A percentile compares a stretch with the other conserved stretches of the same genome.
These are phyloP conservation scores for Diadumene lineata DNA, from an alignment of 92 coral and sea anemone species.

Conservation along the genomic window DNA sequence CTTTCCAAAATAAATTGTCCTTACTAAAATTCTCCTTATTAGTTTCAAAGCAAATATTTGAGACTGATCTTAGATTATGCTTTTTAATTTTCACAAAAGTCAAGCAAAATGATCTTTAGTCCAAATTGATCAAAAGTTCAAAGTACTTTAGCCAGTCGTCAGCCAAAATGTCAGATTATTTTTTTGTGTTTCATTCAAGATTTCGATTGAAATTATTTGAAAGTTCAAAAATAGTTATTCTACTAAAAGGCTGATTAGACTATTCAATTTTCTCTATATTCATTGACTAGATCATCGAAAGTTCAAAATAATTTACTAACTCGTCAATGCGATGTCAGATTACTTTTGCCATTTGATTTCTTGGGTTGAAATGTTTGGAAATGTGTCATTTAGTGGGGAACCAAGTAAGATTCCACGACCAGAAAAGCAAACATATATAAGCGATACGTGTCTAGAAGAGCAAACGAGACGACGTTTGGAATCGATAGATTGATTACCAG, in stretches of 20 bases:
- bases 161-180: too few relatives aligned
- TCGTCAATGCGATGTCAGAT: not conserved
- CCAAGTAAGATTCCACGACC: not conserved
- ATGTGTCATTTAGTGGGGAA: not conserved
- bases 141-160: not conserved
- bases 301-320: too few relatives aligned
- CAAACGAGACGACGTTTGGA: not conserved
- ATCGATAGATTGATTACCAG: not conserved
- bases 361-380: not conserved
- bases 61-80: not conserved
- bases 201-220: too few relatives aligned
- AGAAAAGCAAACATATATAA: not conserved
- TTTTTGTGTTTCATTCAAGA: too few relatives aligned
- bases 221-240: too few relatives aligned
- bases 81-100: not conserved
- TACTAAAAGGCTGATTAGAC: too few relatives aligned
- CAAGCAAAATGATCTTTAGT: not conserved
- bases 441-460: conserved; percentile 1
- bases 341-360: not conserved
- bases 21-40: too few relatives aligned
- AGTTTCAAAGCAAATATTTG: not conserved
- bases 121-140: not conserved
- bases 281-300: too few relatives aligned
- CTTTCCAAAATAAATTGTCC: too few relatives aligned
- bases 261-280: too few relatives aligned